These are phyloP conservation scores for Pseudachorutes palmiensis DNA, from an alignment of 1,140 invertebrate genomes.

Conservation along the genomic window DNA sequence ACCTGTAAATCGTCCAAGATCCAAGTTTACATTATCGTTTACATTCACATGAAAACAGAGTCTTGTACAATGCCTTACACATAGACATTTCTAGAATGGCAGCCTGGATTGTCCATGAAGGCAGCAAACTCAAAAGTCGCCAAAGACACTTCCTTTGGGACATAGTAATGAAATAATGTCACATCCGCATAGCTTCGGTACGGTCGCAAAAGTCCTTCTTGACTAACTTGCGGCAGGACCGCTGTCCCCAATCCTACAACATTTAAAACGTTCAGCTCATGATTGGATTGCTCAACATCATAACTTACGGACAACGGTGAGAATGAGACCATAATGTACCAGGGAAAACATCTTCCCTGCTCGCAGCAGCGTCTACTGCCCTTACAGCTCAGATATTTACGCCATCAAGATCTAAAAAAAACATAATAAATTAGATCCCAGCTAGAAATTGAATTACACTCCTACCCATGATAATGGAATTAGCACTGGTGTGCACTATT, in stretches of 20 bases:
- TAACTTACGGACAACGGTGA: neutral
- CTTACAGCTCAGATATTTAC: no score
- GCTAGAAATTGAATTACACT: no score
- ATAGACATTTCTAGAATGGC: conserved; percentile 45
- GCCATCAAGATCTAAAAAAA: no score
- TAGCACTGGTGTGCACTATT: no score
- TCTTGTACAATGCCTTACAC: no score
- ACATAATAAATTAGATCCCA: no score
- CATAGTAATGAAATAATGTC: conserved; percentile 48
- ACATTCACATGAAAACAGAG: no score
- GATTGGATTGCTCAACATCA: neutral
- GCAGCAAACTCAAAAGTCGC: conserved; percentile 53
- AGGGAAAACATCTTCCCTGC: no score
- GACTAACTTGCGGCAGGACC: conserved; percentile 46
- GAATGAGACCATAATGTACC: neutral
- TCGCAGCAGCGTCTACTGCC: neutral
- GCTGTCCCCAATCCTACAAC: neutral
- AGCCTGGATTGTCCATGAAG: conserved; percentile 47
- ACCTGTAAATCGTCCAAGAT: no score
- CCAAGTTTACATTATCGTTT: no score
- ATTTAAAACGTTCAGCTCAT: neutral
- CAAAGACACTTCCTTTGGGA: conserved; percentile 46
- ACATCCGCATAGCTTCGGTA: conserved; percentile 49
- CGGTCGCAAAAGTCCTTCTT: conserved; percentile 44
- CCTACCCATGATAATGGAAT: no score